Evolutionary conservation across 2,113 vertebrate species (phyloP), one percentile per base, ranked within the genome.

Genomic region (Ammodytes dubius): DNA sequence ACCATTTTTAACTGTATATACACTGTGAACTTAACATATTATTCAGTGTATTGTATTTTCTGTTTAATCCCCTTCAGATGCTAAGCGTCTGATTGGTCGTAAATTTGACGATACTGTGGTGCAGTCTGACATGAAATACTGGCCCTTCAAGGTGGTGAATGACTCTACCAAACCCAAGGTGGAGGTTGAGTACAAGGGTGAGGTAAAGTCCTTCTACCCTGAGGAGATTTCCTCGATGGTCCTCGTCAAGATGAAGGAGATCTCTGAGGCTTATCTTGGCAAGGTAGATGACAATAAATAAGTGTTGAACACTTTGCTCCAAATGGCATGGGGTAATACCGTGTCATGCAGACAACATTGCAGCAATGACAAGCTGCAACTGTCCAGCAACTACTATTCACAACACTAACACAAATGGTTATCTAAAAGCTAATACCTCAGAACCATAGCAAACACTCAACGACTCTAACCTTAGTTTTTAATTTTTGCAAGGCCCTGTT

Each of bases 151-250:
- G 54, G 96, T 98, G 54, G 92, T 98, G 65, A 97, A 93, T 35
- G 97, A 98, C 17, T 93, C 91, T 2, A 92, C 95, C 8, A 97
- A 97, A 74, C 97, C 97, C 74, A 98, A 98, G 75, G 86, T 98
- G 83, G 94, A 96, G 59, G 97, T 97, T 63, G 96, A 97, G 67
- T 98, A 98, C 84, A 98, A 97, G 90, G 96, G 96, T 4, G 97
- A 98, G 74, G 88, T 88, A 0, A 97, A 97, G 82, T 87, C 94
- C 40, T 98, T 98, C 91, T 97, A 92, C 45, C 88, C 97, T 0
- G 97, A 98, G 84, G 97, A 98, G 85, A 94, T 98, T 81, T 98
- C 97, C 8, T 98, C 97, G 0, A 98, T 98, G 97, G 97, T 98
- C 4, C 95, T 98, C 64, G 97, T 94, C 39, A 98, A 98, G 93